Evolutionary conservation across 53 echinoderm and acorn worm genomes (phyloP).

Genomic region (Echinarachnius parma): DNA sequence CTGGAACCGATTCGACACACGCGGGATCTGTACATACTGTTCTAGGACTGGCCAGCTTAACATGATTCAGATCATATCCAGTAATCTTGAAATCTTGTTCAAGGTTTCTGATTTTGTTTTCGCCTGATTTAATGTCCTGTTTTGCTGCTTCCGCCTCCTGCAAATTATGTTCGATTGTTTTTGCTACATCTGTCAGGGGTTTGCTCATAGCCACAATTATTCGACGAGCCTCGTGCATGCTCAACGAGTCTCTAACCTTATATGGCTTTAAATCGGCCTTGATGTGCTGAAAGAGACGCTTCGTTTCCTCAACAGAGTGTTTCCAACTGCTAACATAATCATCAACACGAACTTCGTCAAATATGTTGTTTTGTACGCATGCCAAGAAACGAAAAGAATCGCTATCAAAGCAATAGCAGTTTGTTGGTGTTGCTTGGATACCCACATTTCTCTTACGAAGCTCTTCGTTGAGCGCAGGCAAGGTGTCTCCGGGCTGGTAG

Average conservation of each 20-base stretch:
- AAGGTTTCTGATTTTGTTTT: too few species aligned
- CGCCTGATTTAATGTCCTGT: too few species aligned
- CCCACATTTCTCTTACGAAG: constrained; percentile 1
- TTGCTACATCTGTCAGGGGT: neutral
- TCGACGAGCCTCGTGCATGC: constrained; percentile 2
- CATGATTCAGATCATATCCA: too few species aligned
- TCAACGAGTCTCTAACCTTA: neutral
- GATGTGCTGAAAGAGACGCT: too few species aligned
- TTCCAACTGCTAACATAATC: too few species aligned
- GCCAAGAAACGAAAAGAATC: constrained; percentile 31
- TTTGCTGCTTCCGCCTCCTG: neutral
- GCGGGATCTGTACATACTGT: too few species aligned
- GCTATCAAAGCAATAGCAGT: constrained; percentile 33
- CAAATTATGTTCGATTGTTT: neutral
- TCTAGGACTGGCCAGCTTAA: too few species aligned
- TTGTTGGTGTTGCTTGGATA: constrained; percentile 1
- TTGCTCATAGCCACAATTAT: constrained; percentile 3
- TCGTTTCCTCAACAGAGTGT: too few species aligned
- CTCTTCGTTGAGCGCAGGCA: constrained; percentile 39
- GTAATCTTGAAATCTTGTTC: too few species aligned
- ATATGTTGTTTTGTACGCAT: constrained; percentile 8
- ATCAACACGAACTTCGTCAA: too few species aligned
- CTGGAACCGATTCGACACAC: too few species aligned
- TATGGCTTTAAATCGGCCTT: neutral
- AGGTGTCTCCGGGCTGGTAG: constrained; percentile 33